Conservation (phyloP, 2,113 vertebrate species). For the Cynocephalus volans region DNA sequence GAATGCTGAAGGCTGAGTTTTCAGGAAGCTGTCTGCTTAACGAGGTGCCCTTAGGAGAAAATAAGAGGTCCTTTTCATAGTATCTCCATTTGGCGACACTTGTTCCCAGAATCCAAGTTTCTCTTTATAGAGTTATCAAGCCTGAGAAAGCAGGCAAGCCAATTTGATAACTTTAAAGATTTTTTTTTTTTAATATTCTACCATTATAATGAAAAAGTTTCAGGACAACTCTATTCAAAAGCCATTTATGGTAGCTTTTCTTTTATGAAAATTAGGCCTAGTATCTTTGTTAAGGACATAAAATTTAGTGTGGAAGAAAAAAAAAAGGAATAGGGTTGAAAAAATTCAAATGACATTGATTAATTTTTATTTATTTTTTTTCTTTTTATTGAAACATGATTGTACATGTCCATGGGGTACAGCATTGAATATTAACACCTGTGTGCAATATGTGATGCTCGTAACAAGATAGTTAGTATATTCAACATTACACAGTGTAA, state of each 20-base stretch:
- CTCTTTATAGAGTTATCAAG: neutral
- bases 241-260: neutral
- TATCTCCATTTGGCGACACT: constrained; percentile 43
- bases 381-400: too few species aligned
- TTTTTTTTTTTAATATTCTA: neutral
- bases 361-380: neutral
- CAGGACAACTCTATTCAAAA: neutral
- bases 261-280: neutral
- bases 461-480: too few species aligned
- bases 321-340: neutral
- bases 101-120: constrained; percentile 24
- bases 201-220: neutral
- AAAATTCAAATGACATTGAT: neutral
- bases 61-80: constrained; percentile 21
- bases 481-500: too few species aligned
- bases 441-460: too few species aligned
- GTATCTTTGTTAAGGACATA: neutral
- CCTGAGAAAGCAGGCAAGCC: constrained; percentile 24
- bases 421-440: too few species aligned
- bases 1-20: constrained; percentile 53
- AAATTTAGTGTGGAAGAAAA: neutral
- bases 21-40: constrained; percentile 69
- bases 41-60: constrained; percentile 51
- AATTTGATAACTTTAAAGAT: neutral
- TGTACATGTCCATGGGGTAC: too few species aligned